Conservation (phyloP, 2,113 vertebrate species). For the Thunnus thynnus region DNA sequence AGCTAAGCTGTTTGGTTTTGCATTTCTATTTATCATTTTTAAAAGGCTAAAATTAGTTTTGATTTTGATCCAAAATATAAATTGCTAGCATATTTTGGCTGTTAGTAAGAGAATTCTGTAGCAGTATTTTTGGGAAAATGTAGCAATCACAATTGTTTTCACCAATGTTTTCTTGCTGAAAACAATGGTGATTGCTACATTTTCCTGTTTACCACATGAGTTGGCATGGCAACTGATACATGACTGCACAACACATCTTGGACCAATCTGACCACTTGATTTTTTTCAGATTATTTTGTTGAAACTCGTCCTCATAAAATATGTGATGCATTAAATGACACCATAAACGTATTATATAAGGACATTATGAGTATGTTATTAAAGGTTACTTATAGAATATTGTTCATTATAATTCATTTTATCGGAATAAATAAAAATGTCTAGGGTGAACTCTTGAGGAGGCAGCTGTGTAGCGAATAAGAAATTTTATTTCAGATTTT, state of each 20-base stretch:
- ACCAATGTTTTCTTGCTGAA: slow-evolving; percentile 34
- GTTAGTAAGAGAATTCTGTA: background rate
- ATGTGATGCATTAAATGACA: slow-evolving; percentile 8
- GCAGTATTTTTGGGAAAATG: background rate
- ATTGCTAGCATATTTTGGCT: background rate
- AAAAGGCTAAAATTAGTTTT: background rate
- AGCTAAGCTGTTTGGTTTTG: too few species aligned
- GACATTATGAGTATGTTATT: background rate
- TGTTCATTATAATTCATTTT: background rate
- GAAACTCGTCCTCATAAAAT: slow-evolving; percentile 25
- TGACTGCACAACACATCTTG: slow-evolving; percentile 56
- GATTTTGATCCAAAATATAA: background rate
- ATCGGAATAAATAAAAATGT: background rate
- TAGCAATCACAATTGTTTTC: background rate
- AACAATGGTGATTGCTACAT: slow-evolving; percentile 29
- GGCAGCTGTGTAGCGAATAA: too few species aligned
- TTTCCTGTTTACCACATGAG: slow-evolving; percentile 43
- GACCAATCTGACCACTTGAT: slow-evolving; percentile 37
- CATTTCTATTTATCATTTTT: background rate
- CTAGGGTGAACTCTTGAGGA: too few species aligned
- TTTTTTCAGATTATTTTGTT: slow-evolving; percentile 17
- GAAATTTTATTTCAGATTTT: too few species aligned
- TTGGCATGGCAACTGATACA: slow-evolving; percentile 41
- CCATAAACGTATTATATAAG: background rate
- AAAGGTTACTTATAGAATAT: background rate